Evolutionary conservation across 2,113 vertebrate species (phyloP).

Genomic region (Corynorhinus townsendii): DNA sequence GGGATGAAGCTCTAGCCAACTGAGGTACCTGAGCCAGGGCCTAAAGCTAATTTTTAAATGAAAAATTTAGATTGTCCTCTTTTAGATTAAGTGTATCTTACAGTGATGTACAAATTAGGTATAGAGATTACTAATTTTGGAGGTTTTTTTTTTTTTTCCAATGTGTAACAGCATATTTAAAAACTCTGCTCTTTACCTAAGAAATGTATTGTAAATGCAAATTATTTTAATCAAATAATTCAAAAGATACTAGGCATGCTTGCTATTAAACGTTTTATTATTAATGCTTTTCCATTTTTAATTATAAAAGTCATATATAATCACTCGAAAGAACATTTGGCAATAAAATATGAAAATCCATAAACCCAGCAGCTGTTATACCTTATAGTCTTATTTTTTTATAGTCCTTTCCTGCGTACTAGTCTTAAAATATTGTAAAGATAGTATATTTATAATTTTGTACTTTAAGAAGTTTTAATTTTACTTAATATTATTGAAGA

Average conservation of each 20-base stretch:
- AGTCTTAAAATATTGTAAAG: slow-evolving; percentile 1
- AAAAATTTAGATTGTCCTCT: neutral
- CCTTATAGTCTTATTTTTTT: neutral
- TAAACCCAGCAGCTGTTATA: slow-evolving; percentile 9
- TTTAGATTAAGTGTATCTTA: slow-evolving; percentile 11
- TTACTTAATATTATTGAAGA: neutral
- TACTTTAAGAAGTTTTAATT: slow-evolving; percentile 3
- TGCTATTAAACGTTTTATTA: slow-evolving; percentile 27
- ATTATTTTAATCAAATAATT: slow-evolving; percentile 53
- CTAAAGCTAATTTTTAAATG: neutral
- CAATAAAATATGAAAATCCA: slow-evolving; percentile 43
- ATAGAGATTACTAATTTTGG: neutral
- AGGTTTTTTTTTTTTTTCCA: slow-evolving; percentile 3
- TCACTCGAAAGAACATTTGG: neutral
- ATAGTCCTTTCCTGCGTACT: neutral
- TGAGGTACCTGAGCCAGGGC: neutral
- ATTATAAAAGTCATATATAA: slow-evolving; percentile 39
- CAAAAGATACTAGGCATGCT: neutral
- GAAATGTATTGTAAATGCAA: slow-evolving; percentile 5
- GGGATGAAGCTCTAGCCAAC: neutral
- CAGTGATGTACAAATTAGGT: neutral
- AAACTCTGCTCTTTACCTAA: slow-evolving; percentile 1
- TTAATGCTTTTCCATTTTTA: slow-evolving; percentile 26
- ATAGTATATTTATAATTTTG: neutral
- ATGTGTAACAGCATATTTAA: neutral